Evolutionary conservation across 2,797 vertebrate genomes (phyloP).

Genomic region (Catostomus latipinnis): DNA sequence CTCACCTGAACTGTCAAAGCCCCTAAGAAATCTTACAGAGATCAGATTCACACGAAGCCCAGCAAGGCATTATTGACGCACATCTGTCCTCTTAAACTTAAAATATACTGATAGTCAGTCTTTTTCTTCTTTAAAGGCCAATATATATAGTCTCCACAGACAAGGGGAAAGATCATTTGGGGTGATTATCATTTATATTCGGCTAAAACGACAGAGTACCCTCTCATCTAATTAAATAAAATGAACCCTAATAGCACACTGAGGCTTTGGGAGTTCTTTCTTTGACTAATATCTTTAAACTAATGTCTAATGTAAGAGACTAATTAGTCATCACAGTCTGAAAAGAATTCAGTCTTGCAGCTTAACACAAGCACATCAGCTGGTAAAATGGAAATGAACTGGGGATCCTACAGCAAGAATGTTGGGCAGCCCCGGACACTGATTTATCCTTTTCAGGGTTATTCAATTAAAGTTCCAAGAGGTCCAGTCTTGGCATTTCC

Average conservation of each 20-base stretch:
- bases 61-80: constrained; percentile 11
- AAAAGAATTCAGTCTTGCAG: constrained; percentile 10
- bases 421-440: not conserved
- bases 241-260: constrained; percentile 37
- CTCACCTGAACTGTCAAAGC: constrained; percentile 38
- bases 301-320: constrained; percentile 40
- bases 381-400: constrained; percentile 4
- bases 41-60: constrained; percentile 22
- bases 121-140: constrained; percentile 16
- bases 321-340: constrained; percentile 31
- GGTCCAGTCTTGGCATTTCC: no score
- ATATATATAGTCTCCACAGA: constrained; percentile 23
- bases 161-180: constrained; percentile 15
- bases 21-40: constrained; percentile 35
- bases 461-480: no score
- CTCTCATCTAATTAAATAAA: constrained; percentile 35
- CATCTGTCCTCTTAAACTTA: constrained; percentile 18
- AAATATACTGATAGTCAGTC: not conserved
- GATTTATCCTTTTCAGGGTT: not conserved
- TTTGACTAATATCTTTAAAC: constrained; percentile 31
- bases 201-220: constrained; percentile 7
- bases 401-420: not conserved
- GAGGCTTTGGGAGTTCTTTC: constrained; percentile 24
- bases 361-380: constrained; percentile 4
- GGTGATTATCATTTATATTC: constrained; percentile 48